Evolutionary conservation across 2,797 vertebrate species (phyloP), one percentile per base, ranked within the genome.

Genomic region (Epinephelus coioides): DNA sequence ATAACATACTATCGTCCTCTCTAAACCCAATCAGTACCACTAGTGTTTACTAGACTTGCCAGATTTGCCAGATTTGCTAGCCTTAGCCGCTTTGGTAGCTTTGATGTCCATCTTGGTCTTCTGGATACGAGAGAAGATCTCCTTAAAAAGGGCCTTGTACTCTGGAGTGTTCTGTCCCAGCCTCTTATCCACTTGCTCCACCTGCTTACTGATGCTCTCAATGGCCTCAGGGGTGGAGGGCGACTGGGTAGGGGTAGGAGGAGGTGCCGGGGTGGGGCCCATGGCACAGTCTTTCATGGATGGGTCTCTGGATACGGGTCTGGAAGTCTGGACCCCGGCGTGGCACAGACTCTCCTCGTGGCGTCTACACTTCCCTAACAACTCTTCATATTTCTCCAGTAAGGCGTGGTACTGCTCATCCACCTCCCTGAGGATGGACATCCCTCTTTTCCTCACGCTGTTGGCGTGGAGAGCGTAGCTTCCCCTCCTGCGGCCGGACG

Each of bases 81-180:
- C 27, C 79, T 95, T 95, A 0, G 91, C 85, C 62, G 91, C 91
- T 94, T 96, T 96, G 89, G 97, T 97, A 86, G 97, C 95, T 4
- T 96, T 98, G 92, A 98, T 97, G 93, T 99, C 97, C 3, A 97
- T 97, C 96, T 99, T 99, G 4, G 97, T 98, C 95, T 98, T 99
- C 95, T 99, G 98, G 90, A 99, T 98, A 53, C 98, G 97, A 74
- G 97, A 97, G 89, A 99, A 99, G 92, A 99, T 99, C 94, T 99
- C 98, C 88, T 99, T 98, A 85, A 99, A 99, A 63, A 99, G 97
- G 13, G 97, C 97, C 91, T 99, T 99, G 95, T 99, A 99, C 89
- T 99, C 98, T 0, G 98, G 98, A 55, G 98, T 97, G 91, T 96
- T 98, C 87, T 98, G 98, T 75, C 97, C 97, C 90, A 98, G 95